phyloP scores from a whole-genome alignment of 2,113 vertebrate species.

The Ciconia maguari region DNA sequence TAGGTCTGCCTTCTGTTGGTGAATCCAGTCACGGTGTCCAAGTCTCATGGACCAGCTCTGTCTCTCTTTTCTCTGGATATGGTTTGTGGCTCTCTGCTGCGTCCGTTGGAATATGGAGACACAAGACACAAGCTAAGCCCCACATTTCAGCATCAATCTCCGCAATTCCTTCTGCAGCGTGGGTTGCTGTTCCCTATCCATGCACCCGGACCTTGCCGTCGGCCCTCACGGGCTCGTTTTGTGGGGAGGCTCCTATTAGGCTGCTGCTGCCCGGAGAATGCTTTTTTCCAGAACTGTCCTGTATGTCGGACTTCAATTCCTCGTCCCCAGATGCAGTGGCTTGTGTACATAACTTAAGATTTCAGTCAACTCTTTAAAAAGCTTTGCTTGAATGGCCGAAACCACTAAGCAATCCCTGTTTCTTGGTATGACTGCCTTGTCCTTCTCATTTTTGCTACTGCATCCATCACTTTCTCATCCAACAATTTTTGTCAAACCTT shows the following conservation, averaged over 20 bases:
- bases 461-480: not conserved
- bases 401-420: not conserved
- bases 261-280: not conserved
- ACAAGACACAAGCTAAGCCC: not conserved
- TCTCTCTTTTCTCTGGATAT: not conserved
- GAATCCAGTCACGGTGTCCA: not conserved
- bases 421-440: not conserved
- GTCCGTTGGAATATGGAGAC: not conserved
- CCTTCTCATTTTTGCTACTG: not conserved
- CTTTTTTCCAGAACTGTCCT: not conserved
- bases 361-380: not conserved
- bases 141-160: fast-evolving
- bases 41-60: not conserved
- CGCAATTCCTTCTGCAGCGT: not conserved
- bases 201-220: fast-evolving
- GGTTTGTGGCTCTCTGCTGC: not conserved
- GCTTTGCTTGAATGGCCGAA: not conserved
- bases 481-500: not conserved
- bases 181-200: fast-evolving
- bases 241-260: not conserved
- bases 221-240: fast-evolving
- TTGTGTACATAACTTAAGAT: not conserved
- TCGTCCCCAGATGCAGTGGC: not conserved
- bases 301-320: not conserved
- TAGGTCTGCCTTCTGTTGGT: not conserved